Conservation (phyloP, 2,113 vertebrate species). For the Pygathrix nemaeus region DNA sequence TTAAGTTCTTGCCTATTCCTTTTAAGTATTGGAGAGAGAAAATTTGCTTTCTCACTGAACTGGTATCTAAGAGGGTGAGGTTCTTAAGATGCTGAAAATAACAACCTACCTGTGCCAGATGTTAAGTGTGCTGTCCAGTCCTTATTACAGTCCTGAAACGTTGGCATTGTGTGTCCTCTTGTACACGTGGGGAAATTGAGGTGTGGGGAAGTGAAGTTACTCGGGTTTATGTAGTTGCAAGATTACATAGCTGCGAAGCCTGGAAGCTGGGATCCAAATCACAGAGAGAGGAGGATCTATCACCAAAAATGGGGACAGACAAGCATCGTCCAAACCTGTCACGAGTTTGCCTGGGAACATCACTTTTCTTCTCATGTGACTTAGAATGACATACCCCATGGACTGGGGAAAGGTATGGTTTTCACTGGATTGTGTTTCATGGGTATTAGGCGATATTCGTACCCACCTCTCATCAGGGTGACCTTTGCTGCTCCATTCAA, state of each 20-base stretch:
- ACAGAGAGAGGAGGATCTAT: not conserved
- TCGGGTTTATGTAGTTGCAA: not conserved
- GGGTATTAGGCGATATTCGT: not conserved
- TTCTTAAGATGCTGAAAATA: not conserved
- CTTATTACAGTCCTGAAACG: not conserved
- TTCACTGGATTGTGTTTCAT: not conserved
- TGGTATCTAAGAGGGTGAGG: not conserved
- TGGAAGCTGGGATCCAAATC: not conserved
- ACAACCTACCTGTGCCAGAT: not conserved
- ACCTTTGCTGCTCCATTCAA: not conserved
- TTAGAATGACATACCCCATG: too few relatives aligned
- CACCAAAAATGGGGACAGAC: not conserved
- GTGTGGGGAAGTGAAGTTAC: not conserved
- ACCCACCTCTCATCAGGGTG: not conserved
- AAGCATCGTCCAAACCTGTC: not conserved
- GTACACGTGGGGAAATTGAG: not conserved
- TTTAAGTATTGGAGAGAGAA: not conserved
- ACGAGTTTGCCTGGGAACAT: not conserved
- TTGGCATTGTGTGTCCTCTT: not conserved
- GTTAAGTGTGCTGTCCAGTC: not conserved
- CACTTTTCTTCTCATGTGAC: not conserved
- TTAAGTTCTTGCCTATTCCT: not conserved
- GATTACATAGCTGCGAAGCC: too few relatives aligned
- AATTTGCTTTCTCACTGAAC: not conserved
- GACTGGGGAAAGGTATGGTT: not conserved